Base-by-base conservation (phyloP, 2,797 vertebrate genomes). In the Spheniscus humboldti region DNA sequence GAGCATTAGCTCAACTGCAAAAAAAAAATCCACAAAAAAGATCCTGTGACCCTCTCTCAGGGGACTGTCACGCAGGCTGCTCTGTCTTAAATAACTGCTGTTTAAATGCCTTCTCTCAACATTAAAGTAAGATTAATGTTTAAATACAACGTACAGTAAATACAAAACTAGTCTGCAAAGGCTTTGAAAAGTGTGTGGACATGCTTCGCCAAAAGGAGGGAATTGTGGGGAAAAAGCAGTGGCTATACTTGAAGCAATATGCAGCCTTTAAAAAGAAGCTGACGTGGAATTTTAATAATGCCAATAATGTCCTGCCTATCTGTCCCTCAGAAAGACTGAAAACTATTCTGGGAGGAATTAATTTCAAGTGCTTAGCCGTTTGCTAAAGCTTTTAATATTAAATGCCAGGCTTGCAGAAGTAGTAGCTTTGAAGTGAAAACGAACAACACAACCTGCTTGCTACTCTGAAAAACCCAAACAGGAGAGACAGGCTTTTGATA, bases 51-150 rank as follows among this genome's bases (percentile, higher is more conserved):
- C 55, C 39, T 85, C 77, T 79, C 67, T 91, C 53, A n/a, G 71
- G 47, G 74, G 72, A 75, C 81, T 78, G 72, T 60, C 64, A 59
- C 3, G 3, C 84, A 94, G 80, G 91, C 95, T 82, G 79, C 76
- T 90, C 75, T 92, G 1, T 68, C 86, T 62, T 81, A 45, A 50
- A 22, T 48, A 55, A 69, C 83, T 63, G 64, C 88, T 76, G 39
- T 87, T 94, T 79, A 86, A 96, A 91, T 77, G 89, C 89, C 75
- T 92, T 96, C 92, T 97, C 91, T 92, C 85, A 80, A 94, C 74
- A 88, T 72, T 74, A 92, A 92, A 95, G 28, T 67, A 92, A 93
- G 80, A 85, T 60, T 89, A 94, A 76, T 73, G 66, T 85, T 96
- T 92, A 92, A 89, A 94, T 92, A 95, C 83, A 92, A 82, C 71